A percentile compares a stretch with the other conserved stretches of the same genome.
Evolutionary conservation across 2,113 vertebrate species (phyloP).

Genomic region (Stomatorhinus ivindoensis): DNA sequence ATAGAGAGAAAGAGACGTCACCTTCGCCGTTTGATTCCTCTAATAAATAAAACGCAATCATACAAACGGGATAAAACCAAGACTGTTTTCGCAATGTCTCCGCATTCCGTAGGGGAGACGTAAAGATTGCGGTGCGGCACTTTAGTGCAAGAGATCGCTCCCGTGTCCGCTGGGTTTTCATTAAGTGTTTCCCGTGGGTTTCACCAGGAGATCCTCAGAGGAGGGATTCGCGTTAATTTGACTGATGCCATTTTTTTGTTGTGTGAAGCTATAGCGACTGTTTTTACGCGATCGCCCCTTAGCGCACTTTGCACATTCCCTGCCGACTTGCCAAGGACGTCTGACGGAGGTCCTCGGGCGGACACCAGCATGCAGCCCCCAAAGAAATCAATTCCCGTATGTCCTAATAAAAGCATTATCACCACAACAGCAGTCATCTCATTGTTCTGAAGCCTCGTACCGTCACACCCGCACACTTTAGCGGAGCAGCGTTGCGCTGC

Average conservation of each 20-base stretch:
- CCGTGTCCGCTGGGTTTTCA: constrained; percentile 36
- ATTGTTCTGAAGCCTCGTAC: background rate
- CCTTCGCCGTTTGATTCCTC: background rate
- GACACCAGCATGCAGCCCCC: constrained; percentile 15
- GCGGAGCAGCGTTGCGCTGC: background rate
- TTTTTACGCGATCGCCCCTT: constrained; percentile 38
- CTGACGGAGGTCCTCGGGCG: constrained; percentile 13
- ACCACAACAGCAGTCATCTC: background rate
- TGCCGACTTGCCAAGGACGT: constrained; percentile 39
- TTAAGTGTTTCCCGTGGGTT: constrained; percentile 39
- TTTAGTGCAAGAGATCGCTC: constrained; percentile 27
- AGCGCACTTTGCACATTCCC: constrained; percentile 38
- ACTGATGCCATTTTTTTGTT: constrained; percentile 14
- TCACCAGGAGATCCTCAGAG: constrained; percentile 41
- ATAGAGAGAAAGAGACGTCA: background rate
- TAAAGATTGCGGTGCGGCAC: constrained; percentile 32
- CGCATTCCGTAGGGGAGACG: constrained; percentile 34
- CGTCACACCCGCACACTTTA: background rate
- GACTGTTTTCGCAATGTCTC: constrained; percentile 28
- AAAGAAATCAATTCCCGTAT: constrained; percentile 41
- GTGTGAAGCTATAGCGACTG: background rate
- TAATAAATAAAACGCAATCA: constrained; percentile 14
- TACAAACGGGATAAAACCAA: constrained; percentile 27
- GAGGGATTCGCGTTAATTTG: background rate
- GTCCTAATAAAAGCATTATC: constrained; percentile 34